These are phyloP conservation scores for Aphodius sticticus DNA, from an alignment of 2,888 invertebrate species.

Conservation along the genomic window DNA sequence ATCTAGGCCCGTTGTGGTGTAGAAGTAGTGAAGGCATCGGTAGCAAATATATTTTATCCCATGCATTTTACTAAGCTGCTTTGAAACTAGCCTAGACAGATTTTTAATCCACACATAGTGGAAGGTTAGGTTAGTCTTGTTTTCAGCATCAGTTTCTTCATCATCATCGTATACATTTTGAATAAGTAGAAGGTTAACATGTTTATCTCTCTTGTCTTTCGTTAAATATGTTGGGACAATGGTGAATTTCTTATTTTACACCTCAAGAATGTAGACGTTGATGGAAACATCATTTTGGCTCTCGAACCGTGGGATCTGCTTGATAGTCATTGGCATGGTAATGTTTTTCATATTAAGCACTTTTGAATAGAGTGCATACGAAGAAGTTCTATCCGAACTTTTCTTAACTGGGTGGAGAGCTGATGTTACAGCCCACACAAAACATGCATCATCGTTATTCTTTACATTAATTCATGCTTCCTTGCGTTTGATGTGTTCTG, in stretches of 20 bases:
- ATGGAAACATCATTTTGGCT: slow-evolving; percentile 33
- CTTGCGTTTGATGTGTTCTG: neutral
- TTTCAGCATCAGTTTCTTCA: neutral
- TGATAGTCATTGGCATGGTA: slow-evolving; percentile 26
- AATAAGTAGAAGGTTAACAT: slow-evolving; percentile 23
- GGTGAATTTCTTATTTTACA: neutral
- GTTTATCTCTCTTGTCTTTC: slow-evolving; percentile 26
- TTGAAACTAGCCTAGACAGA: slow-evolving; percentile 11
- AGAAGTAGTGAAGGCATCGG: too few relatives aligned
- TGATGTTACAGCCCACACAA: neutral
- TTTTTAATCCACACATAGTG: slow-evolving; percentile 35
- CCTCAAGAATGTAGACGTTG: too few relatives aligned
- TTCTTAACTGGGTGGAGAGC: neutral
- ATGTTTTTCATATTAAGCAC: slow-evolving; percentile 9
- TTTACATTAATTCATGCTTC: too few relatives aligned
- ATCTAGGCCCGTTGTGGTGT: too few relatives aligned
- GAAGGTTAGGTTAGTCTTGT: neutral
- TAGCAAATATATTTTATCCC: too few relatives aligned
- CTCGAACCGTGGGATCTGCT: slow-evolving; percentile 38
- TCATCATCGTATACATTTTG: slow-evolving; percentile 12
- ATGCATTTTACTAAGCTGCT: too few relatives aligned
- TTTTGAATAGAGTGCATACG: neutral
- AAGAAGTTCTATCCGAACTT: neutral
- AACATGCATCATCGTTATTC: neutral
- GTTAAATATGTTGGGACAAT: slow-evolving; percentile 29